Conservation (phyloP, 1,140 invertebrate species). For the Drosophila aff. region DNA sequence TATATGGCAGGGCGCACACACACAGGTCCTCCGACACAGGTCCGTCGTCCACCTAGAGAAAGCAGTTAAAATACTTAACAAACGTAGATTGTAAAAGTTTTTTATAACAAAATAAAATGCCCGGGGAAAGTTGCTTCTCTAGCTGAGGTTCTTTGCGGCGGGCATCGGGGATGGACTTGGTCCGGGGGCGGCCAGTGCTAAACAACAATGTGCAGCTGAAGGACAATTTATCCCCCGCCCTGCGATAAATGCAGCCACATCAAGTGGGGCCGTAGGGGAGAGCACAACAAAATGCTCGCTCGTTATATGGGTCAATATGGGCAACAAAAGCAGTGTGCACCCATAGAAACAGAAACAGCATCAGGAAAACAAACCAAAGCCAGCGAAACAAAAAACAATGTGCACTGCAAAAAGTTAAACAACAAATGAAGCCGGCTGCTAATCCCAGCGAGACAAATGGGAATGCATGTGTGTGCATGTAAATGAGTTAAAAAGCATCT, state of each 20-base stretch:
- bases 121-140: slow-evolving; percentile 52
- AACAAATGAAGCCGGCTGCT: slow-evolving; percentile 15
- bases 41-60: slow-evolving; percentile 40
- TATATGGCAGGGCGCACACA: slow-evolving; percentile 38
- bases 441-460: slow-evolving; percentile 1
- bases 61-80: slow-evolving; percentile 83
- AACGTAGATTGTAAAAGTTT: slow-evolving; percentile 83
- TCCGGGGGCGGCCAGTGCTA: slow-evolving; percentile 30
- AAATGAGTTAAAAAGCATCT: not conserved
- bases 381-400: slow-evolving; percentile 37
- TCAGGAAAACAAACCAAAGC: slow-evolving; percentile 19
- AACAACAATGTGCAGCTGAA: slow-evolving; percentile 70
- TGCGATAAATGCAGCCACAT: slow-evolving; percentile 60
- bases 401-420: slow-evolving; percentile 31
- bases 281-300: slow-evolving; percentile 54
- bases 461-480: not conserved
- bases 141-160: slow-evolving; percentile 27
- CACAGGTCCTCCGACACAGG: slow-evolving; percentile 9
- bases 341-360: slow-evolving; percentile 38
- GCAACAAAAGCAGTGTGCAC: slow-evolving; percentile 68
- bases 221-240: slow-evolving; percentile 56
- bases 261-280: slow-evolving; percentile 33
- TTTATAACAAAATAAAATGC: slow-evolving; percentile 77
- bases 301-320: slow-evolving; percentile 75
- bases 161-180: slow-evolving; percentile 2